Conservation (phyloP, 1,140 invertebrate genomes). For the Brachionus koreanus region DNA sequence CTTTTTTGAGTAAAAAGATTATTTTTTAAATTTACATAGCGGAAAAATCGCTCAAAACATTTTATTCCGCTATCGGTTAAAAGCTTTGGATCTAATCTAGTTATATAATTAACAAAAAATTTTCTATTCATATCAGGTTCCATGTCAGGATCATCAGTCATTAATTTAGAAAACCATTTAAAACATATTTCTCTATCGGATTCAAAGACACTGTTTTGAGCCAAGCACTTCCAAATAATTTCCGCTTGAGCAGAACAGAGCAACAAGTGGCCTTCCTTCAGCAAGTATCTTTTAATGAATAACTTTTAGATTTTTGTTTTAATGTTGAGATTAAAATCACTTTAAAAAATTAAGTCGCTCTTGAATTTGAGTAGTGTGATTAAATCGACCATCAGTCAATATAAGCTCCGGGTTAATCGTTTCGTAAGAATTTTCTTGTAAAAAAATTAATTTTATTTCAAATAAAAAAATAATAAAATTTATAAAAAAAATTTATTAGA, state of each 20-base stretch:
- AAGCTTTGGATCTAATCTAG: slow-evolving; percentile 81
- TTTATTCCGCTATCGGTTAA: slow-evolving; percentile 93
- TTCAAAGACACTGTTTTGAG: slow-evolving; percentile 82
- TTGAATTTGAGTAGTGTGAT: slow-evolving; percentile 84
- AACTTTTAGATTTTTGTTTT: slow-evolving; percentile 65
- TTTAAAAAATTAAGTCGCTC: slow-evolving; percentile 89
- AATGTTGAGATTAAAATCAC: slow-evolving; percentile 23
- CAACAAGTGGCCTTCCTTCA: slow-evolving; percentile 85
- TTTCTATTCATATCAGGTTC: slow-evolving; percentile 92
- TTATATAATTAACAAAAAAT: slow-evolving; percentile 91
- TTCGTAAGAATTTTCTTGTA: slow-evolving; percentile 61
- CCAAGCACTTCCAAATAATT: slow-evolving; percentile 92
- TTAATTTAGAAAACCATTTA: slow-evolving; percentile 85
- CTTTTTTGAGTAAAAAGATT: slow-evolving; percentile 82
- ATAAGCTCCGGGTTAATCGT: slow-evolving; percentile 76
- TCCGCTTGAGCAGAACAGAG: slow-evolving; percentile 91
- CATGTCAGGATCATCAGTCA: slow-evolving; percentile 92
- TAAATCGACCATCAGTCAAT: slow-evolving; percentile 80
- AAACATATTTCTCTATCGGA: slow-evolving; percentile 92
- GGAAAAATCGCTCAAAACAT: slow-evolving; percentile 89
- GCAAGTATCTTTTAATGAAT: slow-evolving; percentile 53
- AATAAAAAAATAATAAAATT: no score
- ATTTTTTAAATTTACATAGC: slow-evolving; percentile 91
- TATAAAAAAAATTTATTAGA: no score
- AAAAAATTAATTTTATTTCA: neutral